These are phyloP conservation scores for Nephrotoma guestfalica DNA, from an alignment of 2,888 invertebrate genomes.

Conservation along the genomic window DNA sequence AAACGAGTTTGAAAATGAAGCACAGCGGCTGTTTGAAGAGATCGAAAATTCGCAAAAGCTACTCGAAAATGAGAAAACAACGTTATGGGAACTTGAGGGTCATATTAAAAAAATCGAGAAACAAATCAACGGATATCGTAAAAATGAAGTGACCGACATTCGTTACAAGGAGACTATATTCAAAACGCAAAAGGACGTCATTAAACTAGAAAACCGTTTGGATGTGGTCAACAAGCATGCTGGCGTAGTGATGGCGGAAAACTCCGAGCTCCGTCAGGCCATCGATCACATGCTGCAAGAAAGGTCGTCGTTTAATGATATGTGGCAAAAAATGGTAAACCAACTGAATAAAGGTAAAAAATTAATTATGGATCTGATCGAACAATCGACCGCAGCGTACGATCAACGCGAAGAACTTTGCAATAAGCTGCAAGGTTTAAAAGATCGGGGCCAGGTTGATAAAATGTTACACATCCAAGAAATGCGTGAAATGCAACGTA, in stretches of 20 bases:
- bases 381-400: conserved; percentile 76
- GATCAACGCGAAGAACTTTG: conserved; percentile 75
- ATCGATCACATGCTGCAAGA: conserved; percentile 73
- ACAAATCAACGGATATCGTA: conserved; percentile 25
- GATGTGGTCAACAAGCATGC: conserved; percentile 64
- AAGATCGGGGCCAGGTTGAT: conserved; percentile 63
- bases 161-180: conserved; percentile 31
- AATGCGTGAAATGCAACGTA: conserved; percentile 74
- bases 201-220: conserved; percentile 56
- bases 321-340: conserved; percentile 63
- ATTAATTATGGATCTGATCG: conserved; percentile 71
- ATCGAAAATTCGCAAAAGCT: conserved; percentile 20
- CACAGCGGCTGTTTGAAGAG: conserved; percentile 11
- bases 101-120: conserved; percentile 35
- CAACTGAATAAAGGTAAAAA: conserved; percentile 66
- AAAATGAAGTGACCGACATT: conserved; percentile 35
- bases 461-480: conserved; percentile 50
- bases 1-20: conserved; percentile 12
- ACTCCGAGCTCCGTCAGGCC: conserved; percentile 54
- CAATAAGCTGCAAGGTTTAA: conserved; percentile 62
- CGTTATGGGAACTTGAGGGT: conserved; percentile 34
- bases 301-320: conserved; percentile 62
- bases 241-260: conserved; percentile 58
- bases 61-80: conserved; percentile 24
- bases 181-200: conserved; percentile 35